Evolutionary conservation across 2,888 invertebrate genomes (phyloP), one percentile per base, ranked within the genome.

Genomic region (Anaspis maculata): DNA sequence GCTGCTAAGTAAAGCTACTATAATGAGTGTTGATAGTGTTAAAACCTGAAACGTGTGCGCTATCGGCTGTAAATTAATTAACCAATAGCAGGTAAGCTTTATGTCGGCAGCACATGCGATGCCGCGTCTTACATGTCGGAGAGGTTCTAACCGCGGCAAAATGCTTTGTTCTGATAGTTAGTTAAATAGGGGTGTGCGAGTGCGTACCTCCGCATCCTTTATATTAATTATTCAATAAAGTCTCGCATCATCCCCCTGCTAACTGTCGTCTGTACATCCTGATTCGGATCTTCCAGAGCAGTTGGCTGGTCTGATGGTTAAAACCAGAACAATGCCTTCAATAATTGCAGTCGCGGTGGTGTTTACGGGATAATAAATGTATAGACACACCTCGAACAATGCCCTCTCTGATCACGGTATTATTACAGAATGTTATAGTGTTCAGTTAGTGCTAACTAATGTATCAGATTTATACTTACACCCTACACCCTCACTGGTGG

Each of bases 51-150:
- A 45, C 49, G 51, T 51, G 48, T 45, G 49, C 48, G 46, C 45
- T 51, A 51, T 54, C 51, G 48, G 46, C 46, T 49, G 41, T 46
- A 51, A 54, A 52, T 54, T 54, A 54, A 54, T 54, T 54, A 52
- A 46, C 45, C 48, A 48, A 48, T 48, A 45, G 41, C 44, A 45
- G 40, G 48, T 46, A 42, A 14, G 26, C 41, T 46, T 48, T 40
- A 48, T 50, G 42, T 35, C 39, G 38, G 32, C 33, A 33, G 42
- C 45, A 42, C 50, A 51, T 49, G 49, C 51, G 39, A 51, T 41
- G 38, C 37, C 34, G 41, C 39, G 28, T 34, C 28, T 32, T 27
- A 30, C 25, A 28, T 12, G 19, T 25, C 13, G n/a, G n/a, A n/a
- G n/a, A n/a, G n/a, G n/a, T n/a, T n/a, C n/a, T n/a, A n/a, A n/a